Evolutionary conservation across 35 echinoderm and acorn worm species (phyloP).

Genomic region (Amphiura filiformis): DNA sequence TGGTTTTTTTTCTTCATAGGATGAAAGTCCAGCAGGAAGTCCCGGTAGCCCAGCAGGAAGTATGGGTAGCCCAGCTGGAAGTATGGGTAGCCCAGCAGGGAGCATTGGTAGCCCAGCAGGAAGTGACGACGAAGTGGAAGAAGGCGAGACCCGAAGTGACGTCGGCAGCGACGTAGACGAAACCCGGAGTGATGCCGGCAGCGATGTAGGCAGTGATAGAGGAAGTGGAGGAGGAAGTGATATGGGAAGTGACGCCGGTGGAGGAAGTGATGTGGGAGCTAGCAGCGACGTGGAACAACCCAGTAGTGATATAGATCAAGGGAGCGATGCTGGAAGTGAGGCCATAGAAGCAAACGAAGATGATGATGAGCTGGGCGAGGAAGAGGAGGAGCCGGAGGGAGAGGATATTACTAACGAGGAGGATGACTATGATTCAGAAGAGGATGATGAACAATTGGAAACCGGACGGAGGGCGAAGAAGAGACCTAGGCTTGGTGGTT

Average conservation of each 20-base stretch:
- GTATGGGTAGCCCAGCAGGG: not conserved
- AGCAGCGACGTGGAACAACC: not conserved
- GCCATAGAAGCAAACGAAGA: constrained; percentile 18
- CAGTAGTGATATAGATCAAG: not conserved
- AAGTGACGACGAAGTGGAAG: not conserved
- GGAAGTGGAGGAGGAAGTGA: not conserved
- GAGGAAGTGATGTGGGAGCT: not conserved
- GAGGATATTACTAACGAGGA: constrained; percentile 34
- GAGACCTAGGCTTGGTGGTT: constrained; percentile 54
- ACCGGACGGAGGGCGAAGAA: constrained; percentile 32
- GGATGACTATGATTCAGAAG: constrained; percentile 52
- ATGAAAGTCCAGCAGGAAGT: not conserved
- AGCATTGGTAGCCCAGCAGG: not conserved
- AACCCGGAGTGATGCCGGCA: constrained; percentile 7
- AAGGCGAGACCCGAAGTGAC: not conserved
- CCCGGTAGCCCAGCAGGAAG: not conserved
- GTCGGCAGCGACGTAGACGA: constrained; percentile 25
- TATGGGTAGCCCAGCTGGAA: not conserved
- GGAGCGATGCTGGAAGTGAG: constrained; percentile 24
- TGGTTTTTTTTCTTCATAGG: too few relatives aligned
- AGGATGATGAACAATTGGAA: constrained; percentile 67
- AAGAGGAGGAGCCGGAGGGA: too few relatives aligned
- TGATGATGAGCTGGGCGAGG: constrained; percentile 60
- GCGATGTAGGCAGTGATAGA: not conserved
- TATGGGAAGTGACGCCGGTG: not conserved